phyloP scores from a whole-genome alignment of 2,797 vertebrate genomes.

The Hypotaenidia philippensis region DNA sequence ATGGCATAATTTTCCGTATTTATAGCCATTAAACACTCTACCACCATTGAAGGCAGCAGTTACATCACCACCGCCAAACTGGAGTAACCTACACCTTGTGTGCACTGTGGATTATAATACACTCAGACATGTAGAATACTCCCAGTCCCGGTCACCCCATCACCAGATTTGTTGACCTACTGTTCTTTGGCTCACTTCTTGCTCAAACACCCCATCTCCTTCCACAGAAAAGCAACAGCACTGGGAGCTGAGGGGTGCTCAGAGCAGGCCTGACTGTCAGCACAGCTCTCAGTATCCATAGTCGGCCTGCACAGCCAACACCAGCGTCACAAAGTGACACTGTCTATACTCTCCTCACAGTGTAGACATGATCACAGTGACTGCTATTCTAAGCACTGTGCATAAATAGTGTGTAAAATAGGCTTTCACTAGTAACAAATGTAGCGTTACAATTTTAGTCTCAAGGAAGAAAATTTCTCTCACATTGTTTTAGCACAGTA shows the following conservation, averaged over 20 bases:
- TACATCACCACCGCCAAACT: neutral
- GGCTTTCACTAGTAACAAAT: neutral
- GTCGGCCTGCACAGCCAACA: neutral
- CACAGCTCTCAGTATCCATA: neutral
- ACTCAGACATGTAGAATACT: neutral
- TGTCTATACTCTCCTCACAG: fast-evolving
- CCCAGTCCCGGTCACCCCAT: neutral
- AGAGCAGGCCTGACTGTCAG: neutral
- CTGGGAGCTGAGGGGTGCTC: neutral
- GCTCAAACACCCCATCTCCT: neutral
- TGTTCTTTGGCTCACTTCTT: neutral
- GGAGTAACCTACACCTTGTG: neutral
- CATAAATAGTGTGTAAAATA: neutral
- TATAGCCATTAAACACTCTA: neutral
- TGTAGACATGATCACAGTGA: fast-evolving
- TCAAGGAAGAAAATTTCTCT: neutral
- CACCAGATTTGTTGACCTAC: neutral
- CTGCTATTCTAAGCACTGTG: neutral
- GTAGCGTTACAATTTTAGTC: neutral
- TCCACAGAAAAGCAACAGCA: neutral
- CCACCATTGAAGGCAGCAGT: neutral
- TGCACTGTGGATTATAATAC: too few relatives aligned
- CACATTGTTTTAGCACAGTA: neutral
- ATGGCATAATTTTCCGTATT: neutral
- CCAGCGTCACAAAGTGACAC: neutral